Percentiles rank a stretch among this genome's conserved stretches.
These are phyloP conservation scores for Leptarthrus brevirostris DNA, from an alignment of 2,888 invertebrate genomes.

Conservation along the genomic window DNA sequence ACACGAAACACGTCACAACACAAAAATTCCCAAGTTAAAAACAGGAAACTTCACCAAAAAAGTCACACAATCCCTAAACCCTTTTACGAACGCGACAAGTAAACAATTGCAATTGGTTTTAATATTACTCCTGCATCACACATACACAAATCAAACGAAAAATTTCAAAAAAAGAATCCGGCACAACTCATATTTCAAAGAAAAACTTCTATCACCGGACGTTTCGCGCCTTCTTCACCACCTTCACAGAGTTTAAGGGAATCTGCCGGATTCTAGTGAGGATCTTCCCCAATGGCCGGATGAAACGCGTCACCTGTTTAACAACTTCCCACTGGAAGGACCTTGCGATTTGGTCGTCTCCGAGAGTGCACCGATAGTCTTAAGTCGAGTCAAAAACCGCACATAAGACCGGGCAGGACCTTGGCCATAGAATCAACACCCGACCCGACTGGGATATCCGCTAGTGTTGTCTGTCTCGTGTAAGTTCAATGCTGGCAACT, in stretches of 20 bases:
- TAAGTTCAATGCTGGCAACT: conserved; percentile 25
- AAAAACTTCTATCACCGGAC: conserved; percentile 27
- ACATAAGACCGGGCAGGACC: conserved; percentile 40
- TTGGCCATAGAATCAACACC: conserved; percentile 45
- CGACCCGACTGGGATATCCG: conserved; percentile 51
- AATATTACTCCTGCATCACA: conserved; percentile 27
- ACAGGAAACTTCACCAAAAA: neutral
- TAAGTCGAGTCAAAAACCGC: conserved; percentile 48
- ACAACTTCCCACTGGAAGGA: conserved; percentile 54
- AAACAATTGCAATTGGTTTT: conserved; percentile 22
- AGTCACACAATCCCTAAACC: neutral
- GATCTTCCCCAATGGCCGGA: conserved; percentile 48
- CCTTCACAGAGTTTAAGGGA: conserved; percentile 18
- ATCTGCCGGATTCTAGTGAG: conserved; percentile 43
- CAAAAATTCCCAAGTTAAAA: too few species aligned
- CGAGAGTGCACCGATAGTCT: conserved; percentile 16
- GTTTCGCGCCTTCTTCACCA: conserved; percentile 39
- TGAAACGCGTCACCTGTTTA: conserved; percentile 49
- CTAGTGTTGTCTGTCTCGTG: conserved; percentile 36
- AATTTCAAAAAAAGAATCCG: conserved; percentile 16
- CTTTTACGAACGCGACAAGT: neutral
- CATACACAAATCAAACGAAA: conserved; percentile 30
- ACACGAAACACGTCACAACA: neutral
- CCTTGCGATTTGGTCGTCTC: conserved; percentile 49
- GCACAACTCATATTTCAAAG: conserved; percentile 1